phyloP scores from a whole-genome alignment of 2,888 invertebrate species.

The Pachydiplax longipennis region DNA sequence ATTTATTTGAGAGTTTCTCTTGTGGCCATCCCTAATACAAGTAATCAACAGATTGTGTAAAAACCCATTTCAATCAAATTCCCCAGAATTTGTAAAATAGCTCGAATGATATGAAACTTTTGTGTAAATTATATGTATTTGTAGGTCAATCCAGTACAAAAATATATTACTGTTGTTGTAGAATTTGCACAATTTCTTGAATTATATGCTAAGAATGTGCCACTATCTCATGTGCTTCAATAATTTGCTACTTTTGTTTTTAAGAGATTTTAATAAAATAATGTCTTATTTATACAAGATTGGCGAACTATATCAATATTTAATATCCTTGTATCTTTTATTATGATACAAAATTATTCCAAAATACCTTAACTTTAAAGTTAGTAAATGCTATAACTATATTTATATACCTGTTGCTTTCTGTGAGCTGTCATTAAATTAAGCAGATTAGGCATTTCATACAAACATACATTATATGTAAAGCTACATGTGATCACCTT shows the following conservation, averaged over 20 bases:
- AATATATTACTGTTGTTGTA: not conserved
- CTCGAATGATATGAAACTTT: not conserved
- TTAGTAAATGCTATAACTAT: not conserved
- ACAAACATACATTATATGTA: not conserved
- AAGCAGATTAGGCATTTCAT: not conserved
- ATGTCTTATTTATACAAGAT: not conserved
- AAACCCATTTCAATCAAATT: not conserved
- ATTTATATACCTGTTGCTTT: not conserved
- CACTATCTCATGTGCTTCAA: not conserved
- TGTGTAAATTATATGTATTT: not conserved
- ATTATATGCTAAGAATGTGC: not conserved
- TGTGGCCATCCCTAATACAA: not conserved
- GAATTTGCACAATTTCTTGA: not conserved
- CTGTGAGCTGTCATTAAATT: slow-evolving; percentile 4
- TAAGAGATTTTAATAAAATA: not conserved
- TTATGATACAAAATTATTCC: not conserved
- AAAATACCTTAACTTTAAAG: not conserved
- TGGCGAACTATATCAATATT: slow-evolving; percentile 6
- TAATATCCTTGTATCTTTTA: not conserved
- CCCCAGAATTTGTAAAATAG: not conserved
- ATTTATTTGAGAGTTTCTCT: not conserved
- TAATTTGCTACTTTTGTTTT: not conserved
- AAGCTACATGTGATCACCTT: slow-evolving; percentile 9
- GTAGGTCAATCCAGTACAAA: slow-evolving; percentile 9
- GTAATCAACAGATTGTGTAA: not conserved